phyloP scores from a whole-genome alignment of 2,113 vertebrate species.

The Hystrix cristata region DNA sequence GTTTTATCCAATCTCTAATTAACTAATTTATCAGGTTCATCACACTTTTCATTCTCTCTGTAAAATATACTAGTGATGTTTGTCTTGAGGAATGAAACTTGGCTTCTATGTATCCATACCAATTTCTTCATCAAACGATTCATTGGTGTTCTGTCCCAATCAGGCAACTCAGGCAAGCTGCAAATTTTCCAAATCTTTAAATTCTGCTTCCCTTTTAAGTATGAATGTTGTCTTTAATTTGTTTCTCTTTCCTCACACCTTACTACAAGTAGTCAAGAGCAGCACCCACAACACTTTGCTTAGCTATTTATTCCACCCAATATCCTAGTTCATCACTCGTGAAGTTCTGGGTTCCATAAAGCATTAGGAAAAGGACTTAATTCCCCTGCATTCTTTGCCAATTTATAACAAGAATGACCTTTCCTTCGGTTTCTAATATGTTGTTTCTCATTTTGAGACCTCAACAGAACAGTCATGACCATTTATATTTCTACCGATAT shows the following conservation, averaged over 20 bases:
- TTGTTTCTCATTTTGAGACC: not conserved
- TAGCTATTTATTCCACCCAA: not conserved
- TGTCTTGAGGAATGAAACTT: not conserved
- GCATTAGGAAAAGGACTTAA: not conserved
- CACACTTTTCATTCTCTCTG: not conserved
- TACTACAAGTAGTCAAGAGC: not conserved
- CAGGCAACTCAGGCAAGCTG: not conserved
- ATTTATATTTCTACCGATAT: not conserved
- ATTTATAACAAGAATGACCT: not conserved
- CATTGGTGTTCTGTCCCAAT: not conserved
- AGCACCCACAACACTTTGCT: not conserved
- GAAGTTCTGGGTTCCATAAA: not conserved
- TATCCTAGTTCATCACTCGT: not conserved
- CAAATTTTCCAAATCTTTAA: not conserved
- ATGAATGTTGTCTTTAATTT: not conserved
- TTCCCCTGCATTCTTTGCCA: not conserved
- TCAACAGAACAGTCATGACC: not conserved
- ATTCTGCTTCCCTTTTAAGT: not conserved
- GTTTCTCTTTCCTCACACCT: not conserved
- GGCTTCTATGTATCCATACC: not conserved
- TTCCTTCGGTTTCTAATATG: not conserved
- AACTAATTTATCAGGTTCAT: slow-evolving; percentile 59
- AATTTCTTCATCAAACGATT: not conserved
- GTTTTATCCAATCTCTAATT: slow-evolving; percentile 64
- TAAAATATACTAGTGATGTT: not conserved